Evolutionary conservation across 2,797 vertebrate species (phyloP).

Genomic region (Labroides dimidiatus): DNA sequence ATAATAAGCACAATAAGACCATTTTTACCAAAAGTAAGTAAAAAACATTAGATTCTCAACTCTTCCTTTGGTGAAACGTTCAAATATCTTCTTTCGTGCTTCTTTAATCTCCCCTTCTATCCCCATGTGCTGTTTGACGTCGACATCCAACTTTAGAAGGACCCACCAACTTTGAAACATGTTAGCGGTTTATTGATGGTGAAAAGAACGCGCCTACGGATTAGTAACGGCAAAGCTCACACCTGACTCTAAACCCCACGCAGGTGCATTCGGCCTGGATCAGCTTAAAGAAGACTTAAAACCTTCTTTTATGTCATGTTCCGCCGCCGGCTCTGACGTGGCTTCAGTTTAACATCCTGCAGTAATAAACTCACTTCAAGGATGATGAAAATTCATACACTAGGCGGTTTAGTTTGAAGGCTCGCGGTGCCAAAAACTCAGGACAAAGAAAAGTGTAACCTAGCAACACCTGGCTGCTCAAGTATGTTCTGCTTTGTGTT

Average conservation of each 20-base stretch:
- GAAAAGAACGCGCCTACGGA: not conserved
- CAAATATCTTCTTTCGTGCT: not conserved
- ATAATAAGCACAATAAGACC: too few relatives aligned
- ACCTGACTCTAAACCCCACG: not conserved
- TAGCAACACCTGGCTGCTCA: slow-evolving; percentile 59
- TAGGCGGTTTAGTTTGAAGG: not conserved
- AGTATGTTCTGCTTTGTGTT: slow-evolving; percentile 40
- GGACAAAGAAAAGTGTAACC: slow-evolving; percentile 53
- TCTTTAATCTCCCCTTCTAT: not conserved
- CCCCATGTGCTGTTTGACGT: not conserved
- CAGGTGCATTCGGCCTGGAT: not conserved
- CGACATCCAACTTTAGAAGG: not conserved
- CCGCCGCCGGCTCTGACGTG: not conserved
- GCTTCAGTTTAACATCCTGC: not conserved
- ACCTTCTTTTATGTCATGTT: not conserved
- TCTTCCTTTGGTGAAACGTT: too few relatives aligned
- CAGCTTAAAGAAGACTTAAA: not conserved
- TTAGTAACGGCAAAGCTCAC: not conserved
- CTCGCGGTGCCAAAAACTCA: slow-evolving; percentile 24
- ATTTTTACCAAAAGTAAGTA: too few relatives aligned
- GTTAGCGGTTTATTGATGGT: not conserved
- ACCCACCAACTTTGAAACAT: not conserved
- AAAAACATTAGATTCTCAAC: too few relatives aligned
- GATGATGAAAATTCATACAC: slow-evolving; percentile 11
- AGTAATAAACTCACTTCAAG: slow-evolving; percentile 6